phyloP scores from a whole-genome alignment of 1,140 invertebrate species.

The Microplitis demolitor region DNA sequence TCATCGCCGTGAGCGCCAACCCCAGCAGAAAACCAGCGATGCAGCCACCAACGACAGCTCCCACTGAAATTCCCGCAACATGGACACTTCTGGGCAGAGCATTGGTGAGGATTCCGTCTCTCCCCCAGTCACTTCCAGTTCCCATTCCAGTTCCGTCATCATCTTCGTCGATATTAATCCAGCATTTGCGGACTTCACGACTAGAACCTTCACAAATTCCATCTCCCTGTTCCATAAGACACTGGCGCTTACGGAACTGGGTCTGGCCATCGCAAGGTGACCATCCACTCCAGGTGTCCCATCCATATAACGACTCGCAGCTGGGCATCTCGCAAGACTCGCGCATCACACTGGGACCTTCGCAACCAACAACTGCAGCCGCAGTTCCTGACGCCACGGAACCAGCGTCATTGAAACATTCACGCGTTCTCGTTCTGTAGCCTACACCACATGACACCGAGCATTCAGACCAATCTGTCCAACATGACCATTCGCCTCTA shows the following conservation, averaged over 20 bases:
- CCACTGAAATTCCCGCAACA: conserved; percentile 60
- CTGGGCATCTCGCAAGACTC: conserved; percentile 67
- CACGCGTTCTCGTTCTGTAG: conserved; percentile 63
- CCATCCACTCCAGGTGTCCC: conserved; percentile 75
- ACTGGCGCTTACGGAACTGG: conserved; percentile 69
- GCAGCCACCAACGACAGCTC: conserved; percentile 65
- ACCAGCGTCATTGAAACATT: conserved; percentile 65
- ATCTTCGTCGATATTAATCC: no score
- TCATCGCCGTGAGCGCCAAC: conserved; percentile 48
- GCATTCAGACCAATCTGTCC: conserved; percentile 82
- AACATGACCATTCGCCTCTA: conserved; percentile 72
- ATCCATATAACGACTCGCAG: conserved; percentile 63
- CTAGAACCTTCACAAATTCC: conserved; percentile 71
- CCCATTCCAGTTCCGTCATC: no score
- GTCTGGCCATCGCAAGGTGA: conserved; percentile 69
- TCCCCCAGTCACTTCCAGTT: conserved; percentile 47
- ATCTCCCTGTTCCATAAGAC: conserved; percentile 58
- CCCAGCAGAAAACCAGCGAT: conserved; percentile 61
- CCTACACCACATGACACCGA: conserved; percentile 77
- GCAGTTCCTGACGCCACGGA: conserved; percentile 43
- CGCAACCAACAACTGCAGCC: conserved; percentile 53
- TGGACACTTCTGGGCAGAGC: conserved; percentile 55
- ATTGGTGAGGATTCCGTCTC: conserved; percentile 37
- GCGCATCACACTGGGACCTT: conserved; percentile 50
- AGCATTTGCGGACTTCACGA: conserved; percentile 69